A percentile compares a stretch with the other conserved stretches of the same genome.
Conservation (phyloP, 1,140 invertebrate genomes). For the Drosophila takahashii region DNA sequence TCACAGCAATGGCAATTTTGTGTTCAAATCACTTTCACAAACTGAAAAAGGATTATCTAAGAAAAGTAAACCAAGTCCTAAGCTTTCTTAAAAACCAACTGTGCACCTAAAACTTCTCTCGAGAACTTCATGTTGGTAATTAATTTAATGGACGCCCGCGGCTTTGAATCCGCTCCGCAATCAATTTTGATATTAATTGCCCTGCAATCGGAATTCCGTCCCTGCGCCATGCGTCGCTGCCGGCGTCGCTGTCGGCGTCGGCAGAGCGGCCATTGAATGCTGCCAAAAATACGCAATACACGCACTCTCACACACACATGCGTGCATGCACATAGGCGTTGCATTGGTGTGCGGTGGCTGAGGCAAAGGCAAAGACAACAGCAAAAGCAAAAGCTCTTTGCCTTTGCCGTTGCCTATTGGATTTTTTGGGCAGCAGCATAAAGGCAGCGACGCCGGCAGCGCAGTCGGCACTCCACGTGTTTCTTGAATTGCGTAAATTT, state of each 20-base stretch:
- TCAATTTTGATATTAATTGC: conserved; percentile 44
- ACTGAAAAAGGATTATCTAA: not conserved
- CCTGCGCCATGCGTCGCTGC: conserved; percentile 49
- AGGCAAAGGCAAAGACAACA: conserved; percentile 4
- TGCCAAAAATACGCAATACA: conserved; percentile 79
- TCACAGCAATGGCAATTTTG: no score
- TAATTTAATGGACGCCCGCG: conserved; percentile 24
- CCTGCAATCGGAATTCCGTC: conserved; percentile 48
- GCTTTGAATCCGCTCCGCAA: conserved; percentile 11
- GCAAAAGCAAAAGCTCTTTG: conserved; percentile 48
- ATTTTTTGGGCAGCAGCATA: conserved; percentile 62
- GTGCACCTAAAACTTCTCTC: not conserved
- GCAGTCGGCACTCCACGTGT: conserved; percentile 69
- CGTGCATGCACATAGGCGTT: conserved; percentile 69
- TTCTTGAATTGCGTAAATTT: conserved; percentile 76
- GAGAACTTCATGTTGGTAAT: conserved; percentile 17
- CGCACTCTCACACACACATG: conserved; percentile 27
- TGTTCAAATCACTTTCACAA: not conserved
- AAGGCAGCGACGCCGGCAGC: conserved; percentile 46
- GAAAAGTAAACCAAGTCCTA: not conserved
- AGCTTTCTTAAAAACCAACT: not conserved
- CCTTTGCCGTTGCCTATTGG: conserved; percentile 51
- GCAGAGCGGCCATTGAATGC: conserved; percentile 58
- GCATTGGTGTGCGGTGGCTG: conserved; percentile 68
- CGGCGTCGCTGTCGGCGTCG: conserved; percentile 34